A percentile compares a stretch with the other conserved stretches of the same genome.
Evolutionary conservation across 2,113 vertebrate genomes (phyloP).

Genomic region (Diadophis punctatus): DNA sequence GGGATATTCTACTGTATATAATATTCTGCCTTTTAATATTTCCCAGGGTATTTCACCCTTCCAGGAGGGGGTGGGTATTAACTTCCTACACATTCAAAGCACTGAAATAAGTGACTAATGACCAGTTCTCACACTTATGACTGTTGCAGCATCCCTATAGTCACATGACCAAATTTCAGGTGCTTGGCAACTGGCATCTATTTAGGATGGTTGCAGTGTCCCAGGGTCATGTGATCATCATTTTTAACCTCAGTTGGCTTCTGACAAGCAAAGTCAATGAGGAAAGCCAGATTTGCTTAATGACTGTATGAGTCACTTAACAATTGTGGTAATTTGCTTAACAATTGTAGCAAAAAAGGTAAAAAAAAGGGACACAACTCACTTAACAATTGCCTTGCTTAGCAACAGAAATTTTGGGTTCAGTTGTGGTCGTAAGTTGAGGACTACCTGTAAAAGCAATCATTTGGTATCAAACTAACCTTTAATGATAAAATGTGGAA

Average conservation of each 20-base stretch:
- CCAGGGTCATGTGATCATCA: background rate
- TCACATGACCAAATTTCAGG: background rate
- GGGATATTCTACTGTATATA: too few relatives aligned
- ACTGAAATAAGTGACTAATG: background rate
- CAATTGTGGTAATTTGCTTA: background rate
- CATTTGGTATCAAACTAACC: background rate
- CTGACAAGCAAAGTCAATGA: background rate
- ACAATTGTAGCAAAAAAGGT: background rate
- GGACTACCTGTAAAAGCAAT: background rate
- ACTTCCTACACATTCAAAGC: too few relatives aligned
- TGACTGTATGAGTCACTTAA: background rate
- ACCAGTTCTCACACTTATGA: background rate
- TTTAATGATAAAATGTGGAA: background rate
- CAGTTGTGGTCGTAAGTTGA: background rate
- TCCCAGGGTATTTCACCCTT: too few relatives aligned
- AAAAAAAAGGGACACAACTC: background rate
- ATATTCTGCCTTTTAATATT: too few relatives aligned
- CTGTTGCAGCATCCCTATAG: background rate
- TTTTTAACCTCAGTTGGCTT: background rate
- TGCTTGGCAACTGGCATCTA: background rate
- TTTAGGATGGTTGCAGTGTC: background rate
- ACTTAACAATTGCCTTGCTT: background rate
- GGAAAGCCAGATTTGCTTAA: background rate
- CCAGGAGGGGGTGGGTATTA: too few relatives aligned
- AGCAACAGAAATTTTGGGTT: background rate